A percentile compares a stretch with the other conserved stretches of the same genome.
Evolutionary conservation across 2,113 vertebrate genomes (phyloP).

Genomic region (Micronisus gabar): DNA sequence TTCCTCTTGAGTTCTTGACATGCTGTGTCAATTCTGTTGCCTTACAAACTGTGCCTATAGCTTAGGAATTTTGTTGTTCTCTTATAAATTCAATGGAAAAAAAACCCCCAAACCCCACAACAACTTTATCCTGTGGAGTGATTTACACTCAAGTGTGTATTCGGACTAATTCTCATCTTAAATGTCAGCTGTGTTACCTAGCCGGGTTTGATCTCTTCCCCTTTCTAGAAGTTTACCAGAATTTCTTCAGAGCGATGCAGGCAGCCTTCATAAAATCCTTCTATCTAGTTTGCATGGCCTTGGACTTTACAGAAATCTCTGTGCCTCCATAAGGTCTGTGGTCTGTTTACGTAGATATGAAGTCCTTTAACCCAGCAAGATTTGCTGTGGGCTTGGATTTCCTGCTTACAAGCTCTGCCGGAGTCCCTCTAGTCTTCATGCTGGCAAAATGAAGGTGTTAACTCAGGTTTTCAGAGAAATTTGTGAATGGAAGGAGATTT

Average conservation of each 20-base stretch:
- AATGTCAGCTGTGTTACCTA: not conserved
- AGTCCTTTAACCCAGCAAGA: conserved; percentile 54
- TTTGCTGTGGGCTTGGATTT: conserved; percentile 27
- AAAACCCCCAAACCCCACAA: not conserved
- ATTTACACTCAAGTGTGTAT: not conserved
- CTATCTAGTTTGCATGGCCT: conserved; percentile 9
- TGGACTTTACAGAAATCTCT: conserved; percentile 43
- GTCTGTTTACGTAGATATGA: conserved; percentile 45
- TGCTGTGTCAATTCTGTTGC: not conserved
- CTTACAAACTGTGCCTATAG: not conserved
- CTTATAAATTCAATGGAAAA: not conserved
- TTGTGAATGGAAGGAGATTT: not conserved
- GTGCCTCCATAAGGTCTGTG: conserved; percentile 2
- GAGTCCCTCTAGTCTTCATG: conserved; percentile 16
- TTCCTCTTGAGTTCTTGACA: not conserved
- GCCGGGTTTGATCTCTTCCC: not conserved
- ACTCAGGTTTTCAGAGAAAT: not conserved
- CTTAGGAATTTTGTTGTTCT: not conserved
- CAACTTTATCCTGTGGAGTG: not conserved
- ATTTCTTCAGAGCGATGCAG: not conserved
- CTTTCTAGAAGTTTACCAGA: not conserved
- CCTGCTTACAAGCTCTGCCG: conserved; percentile 8
- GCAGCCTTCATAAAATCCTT: conserved; percentile 47
- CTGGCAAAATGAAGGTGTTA: conserved; percentile 42
- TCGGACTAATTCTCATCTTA: not conserved